phyloP scores from a whole-genome alignment of 2,797 vertebrate genomes.

The Sebastes nivosus region DNA sequence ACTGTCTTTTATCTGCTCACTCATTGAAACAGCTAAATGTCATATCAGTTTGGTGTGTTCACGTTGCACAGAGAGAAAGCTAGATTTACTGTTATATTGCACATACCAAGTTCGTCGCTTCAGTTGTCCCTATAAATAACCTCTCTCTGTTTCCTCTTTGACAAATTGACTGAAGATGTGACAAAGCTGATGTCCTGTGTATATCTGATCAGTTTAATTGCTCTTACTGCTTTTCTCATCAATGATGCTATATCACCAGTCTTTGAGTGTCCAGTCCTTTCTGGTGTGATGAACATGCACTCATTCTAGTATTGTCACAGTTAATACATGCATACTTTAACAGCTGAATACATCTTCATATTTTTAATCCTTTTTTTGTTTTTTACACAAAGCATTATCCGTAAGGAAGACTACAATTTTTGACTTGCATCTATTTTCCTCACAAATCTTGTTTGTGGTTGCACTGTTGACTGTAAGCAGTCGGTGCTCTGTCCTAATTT shows the following conservation, averaged over 20 bases:
- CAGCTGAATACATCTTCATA: neutral
- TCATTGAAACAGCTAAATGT: constrained; percentile 6
- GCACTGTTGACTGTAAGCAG: constrained; percentile 34
- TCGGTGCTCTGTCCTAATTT: neutral
- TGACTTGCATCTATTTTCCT: neutral
- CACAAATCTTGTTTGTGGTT: neutral
- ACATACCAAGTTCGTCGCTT: constrained; percentile 12
- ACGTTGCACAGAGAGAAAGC: neutral
- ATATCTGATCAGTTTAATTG: constrained; percentile 51
- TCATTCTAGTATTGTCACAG: constrained; percentile 44
- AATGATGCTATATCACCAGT: constrained; percentile 72
- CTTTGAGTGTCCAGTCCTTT: constrained; percentile 76
- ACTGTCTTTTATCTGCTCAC: constrained; percentile 12
- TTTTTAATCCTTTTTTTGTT: neutral
- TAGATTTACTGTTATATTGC: constrained; percentile 10
- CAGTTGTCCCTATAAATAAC: constrained; percentile 49
- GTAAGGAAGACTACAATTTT: neutral
- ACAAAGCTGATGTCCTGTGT: constrained; percentile 62
- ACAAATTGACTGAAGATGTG: constrained; percentile 51
- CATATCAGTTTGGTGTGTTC: constrained; percentile 23
- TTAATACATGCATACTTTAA: constrained; percentile 24
- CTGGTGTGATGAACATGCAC: constrained; percentile 67
- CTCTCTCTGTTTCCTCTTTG: constrained; percentile 17
- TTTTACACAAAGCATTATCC: neutral
- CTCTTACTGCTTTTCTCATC: constrained; percentile 68